phyloP scores from a whole-genome alignment of 2,888 invertebrate species.

The Maniola hyperantus region DNA sequence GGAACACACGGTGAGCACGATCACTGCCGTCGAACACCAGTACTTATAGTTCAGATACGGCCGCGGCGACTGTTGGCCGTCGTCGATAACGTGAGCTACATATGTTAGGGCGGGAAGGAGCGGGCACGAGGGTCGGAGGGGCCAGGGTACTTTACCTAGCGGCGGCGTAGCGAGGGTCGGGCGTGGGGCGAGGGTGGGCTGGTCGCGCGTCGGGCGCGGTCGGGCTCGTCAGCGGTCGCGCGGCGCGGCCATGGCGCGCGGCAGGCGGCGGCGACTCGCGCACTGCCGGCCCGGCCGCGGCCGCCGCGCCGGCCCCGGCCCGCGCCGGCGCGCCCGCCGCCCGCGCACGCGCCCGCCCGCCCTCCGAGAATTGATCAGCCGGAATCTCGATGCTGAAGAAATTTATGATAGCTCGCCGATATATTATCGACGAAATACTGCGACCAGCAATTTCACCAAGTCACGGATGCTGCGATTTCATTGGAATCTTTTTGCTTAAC shows the following conservation, averaged over 20 bases:
- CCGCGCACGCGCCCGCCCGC: conserved; percentile 48
- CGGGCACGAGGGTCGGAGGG: conserved; percentile 44
- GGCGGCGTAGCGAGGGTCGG: conserved; percentile 45
- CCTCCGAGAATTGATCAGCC: conserved; percentile 72
- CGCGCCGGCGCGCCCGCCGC: conserved; percentile 49
- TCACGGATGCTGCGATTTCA: conserved; percentile 49
- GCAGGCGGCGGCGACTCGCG: conserved; percentile 69
- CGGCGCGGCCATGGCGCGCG: conserved; percentile 77
- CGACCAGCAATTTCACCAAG: conserved; percentile 42
- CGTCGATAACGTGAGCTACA: conserved; percentile 65
- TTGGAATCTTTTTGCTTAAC: not conserved
- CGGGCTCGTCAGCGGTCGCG: conserved; percentile 64
- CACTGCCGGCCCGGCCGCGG: conserved; percentile 69
- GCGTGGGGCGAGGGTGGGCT: conserved; percentile 49
- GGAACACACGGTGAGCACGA: conserved; percentile 64
- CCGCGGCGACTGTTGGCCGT: conserved; percentile 51
- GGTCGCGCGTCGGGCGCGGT: conserved; percentile 27
- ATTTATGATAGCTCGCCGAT: conserved; percentile 79
- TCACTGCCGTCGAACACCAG: conserved; percentile 43
- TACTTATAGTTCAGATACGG: conserved; percentile 35
- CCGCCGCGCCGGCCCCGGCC: conserved; percentile 48
- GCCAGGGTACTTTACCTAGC: conserved; percentile 56
- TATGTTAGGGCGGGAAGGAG: conserved; percentile 56
- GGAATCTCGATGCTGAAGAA: conserved; percentile 77
- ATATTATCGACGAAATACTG: conserved; percentile 70